Percentiles rank a stretch among this genome's conserved stretches.
phyloP scores from a whole-genome alignment of 2,113 vertebrate species.

The Pedetes capensis region DNA sequence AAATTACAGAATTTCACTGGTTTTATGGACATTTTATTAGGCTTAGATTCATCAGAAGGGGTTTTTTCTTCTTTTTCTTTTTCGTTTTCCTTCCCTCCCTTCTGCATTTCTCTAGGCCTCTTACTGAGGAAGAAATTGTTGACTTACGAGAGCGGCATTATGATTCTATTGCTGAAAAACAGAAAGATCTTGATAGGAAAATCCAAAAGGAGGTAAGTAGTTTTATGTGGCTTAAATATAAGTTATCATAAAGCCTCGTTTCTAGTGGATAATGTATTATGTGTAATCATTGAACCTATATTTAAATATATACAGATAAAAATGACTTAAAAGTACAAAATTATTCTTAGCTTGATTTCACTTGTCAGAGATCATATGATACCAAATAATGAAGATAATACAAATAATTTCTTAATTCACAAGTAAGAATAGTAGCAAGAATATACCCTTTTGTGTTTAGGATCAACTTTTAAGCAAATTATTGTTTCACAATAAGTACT shows the following conservation, averaged over 20 bases:
- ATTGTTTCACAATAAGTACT: slow-evolving; percentile 13
- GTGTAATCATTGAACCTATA: background rate
- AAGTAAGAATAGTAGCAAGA: background rate
- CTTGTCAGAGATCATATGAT: slow-evolving; percentile 5
- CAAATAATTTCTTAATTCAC: slow-evolving; percentile 3
- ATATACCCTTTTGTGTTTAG: background rate
- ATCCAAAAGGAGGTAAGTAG: slow-evolving; percentile 90
- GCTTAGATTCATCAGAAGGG: background rate
- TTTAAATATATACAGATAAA: background rate
- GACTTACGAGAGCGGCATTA: slow-evolving; percentile 92
- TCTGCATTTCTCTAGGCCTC: slow-evolving; percentile 83
- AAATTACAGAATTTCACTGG: slow-evolving; percentile 11
- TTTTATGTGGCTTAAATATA: slow-evolving; percentile 50
- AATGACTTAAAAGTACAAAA: background rate
- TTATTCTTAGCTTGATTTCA: background rate
- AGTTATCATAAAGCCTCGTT: slow-evolving; percentile 39
- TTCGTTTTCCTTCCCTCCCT: background rate
- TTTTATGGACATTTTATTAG: background rate
- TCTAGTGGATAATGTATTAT: background rate
- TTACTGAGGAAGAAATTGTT: slow-evolving; percentile 94
- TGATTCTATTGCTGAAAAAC: slow-evolving; percentile 91
- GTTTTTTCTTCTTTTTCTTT: background rate
- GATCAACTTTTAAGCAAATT: background rate
- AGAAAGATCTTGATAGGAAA: slow-evolving; percentile 90
- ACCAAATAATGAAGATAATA: background rate